Evolutionary conservation across 2,797 vertebrate genomes (phyloP), one percentile per base, ranked within the genome.

Genomic region (Alcedo atthis): DNA sequence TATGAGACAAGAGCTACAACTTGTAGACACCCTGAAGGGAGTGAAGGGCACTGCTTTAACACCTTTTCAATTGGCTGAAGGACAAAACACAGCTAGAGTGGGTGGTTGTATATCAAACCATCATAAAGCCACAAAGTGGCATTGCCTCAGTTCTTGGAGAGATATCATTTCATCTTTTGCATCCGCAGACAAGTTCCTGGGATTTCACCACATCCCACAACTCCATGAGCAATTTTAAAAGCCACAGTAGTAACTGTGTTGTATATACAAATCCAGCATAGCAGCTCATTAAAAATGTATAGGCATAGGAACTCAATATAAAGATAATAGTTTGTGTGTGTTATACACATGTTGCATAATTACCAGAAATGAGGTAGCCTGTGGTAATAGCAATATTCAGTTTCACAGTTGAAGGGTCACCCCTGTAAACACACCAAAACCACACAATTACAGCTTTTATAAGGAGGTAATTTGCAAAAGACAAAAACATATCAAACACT

Each of bases 281-380:
- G 43, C 16, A 11, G 8, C 48, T 86, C 55, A 33, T 37, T 18
- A 48, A 33, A 84, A 81, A 58, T 48, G 81, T 3, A 54, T 2
- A 75, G 35, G 57, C 57, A 24, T 13, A 43, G 45, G 51, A 35
- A 70, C 62, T 91, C 79, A 76, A 15, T 26, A 74, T 15, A 90
- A 85, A 80, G 9, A 81, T 30, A 89, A 89, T 24, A 88, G 43
- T 33, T 77, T 55, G 12, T 57, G 28, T 26, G 26, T 8, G 21
- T 67, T 85, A 45, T 54, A 69, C 11, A 88, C 25, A 82, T 1
- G 2, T 69, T 67, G 55, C 83, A 89, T 97, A 94, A 97, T 98
- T 98, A 99, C 99, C 99, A 97, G 99, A 99, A 98, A 99, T 98
- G 98, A 99, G 99, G 99, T 99, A 99, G 98, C 99, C 99, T 98